Conservation (phyloP, 2,888 invertebrate species). For the Rhabditoides inermis region DNA sequence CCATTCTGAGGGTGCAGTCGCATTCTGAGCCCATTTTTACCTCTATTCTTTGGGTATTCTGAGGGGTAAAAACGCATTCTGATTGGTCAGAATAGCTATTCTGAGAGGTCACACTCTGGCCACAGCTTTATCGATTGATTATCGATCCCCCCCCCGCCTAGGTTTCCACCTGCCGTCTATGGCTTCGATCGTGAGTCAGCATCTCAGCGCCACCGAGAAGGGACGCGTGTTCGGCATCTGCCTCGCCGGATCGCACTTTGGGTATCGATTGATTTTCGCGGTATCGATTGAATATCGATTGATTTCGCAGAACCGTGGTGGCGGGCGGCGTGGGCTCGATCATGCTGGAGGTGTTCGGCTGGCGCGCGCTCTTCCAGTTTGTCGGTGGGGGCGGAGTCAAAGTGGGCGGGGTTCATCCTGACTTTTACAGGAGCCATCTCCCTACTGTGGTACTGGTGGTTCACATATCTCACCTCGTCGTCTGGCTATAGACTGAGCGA, state of each 20-base stretch:
- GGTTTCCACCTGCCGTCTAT: slow-evolving; percentile 67
- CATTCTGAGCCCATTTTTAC: no score
- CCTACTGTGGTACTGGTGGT: slow-evolving; percentile 24
- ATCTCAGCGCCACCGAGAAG: slow-evolving; percentile 63
- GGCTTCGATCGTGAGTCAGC: slow-evolving; percentile 65
- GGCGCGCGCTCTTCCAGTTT: slow-evolving; percentile 64
- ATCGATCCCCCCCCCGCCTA: no score
- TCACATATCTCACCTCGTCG: no score
- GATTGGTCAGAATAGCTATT: no score
- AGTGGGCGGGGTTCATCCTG: not conserved
- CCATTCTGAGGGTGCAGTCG: no score
- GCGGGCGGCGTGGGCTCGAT: slow-evolving; percentile 66
- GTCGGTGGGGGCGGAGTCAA: slow-evolving; percentile 56
- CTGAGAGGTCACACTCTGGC: no score
- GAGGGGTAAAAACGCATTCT: no score
- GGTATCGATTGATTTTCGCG: slow-evolving; percentile 24
- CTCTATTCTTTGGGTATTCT: no score
- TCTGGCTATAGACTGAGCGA: not conserved
- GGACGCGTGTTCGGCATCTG: slow-evolving; percentile 65
- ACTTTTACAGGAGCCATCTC: slow-evolving; percentile 15
- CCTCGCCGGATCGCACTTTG: slow-evolving; percentile 61
- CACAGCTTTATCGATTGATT: no score
- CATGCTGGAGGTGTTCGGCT: slow-evolving; percentile 63
- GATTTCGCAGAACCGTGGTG: slow-evolving; percentile 62
- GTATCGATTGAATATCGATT: slow-evolving; percentile 1